A percentile compares a stretch with the other conserved stretches of the same genome.
Conservation (phyloP, 2,888 invertebrate species). For the Theretra japonica region DNA sequence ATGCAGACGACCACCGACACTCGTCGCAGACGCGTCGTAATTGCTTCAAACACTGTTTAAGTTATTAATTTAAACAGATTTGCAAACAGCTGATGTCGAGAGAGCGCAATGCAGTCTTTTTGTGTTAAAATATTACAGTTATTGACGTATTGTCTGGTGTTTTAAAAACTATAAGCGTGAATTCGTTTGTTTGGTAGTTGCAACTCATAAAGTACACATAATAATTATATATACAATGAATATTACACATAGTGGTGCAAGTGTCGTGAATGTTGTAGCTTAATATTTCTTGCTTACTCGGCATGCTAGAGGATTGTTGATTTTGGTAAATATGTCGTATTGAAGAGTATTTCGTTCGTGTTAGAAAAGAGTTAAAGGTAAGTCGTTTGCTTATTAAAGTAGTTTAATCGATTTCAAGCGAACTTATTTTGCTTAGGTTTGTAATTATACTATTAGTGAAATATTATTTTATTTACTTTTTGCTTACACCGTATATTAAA, state of each 20-base stretch:
- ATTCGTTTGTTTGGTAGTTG: conserved; percentile 47
- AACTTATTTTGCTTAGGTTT: background rate
- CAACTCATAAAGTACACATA: conserved; percentile 40
- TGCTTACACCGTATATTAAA: too few relatives aligned
- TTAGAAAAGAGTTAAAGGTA: background rate
- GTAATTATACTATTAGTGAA: background rate
- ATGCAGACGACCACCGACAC: too few relatives aligned
- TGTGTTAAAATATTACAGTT: background rate
- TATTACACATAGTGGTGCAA: conserved; percentile 10
- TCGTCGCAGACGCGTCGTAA: background rate
- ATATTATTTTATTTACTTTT: too few relatives aligned
- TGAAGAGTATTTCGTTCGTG: background rate
- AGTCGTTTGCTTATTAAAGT: conserved; percentile 14
- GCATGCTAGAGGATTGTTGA: background rate
- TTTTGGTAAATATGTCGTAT: background rate
- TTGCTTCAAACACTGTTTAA: background rate
- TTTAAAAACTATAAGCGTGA: conserved; percentile 13
- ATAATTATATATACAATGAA: background rate
- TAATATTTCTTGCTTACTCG: conserved; percentile 7
- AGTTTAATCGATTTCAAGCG: background rate
- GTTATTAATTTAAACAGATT: background rate
- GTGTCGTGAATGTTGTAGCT: background rate
- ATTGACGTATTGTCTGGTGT: conserved; percentile 3
- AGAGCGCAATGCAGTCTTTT: background rate
- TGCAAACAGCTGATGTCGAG: background rate